Evolutionary conservation across 1,140 invertebrate genomes (phyloP), one percentile per base, ranked within the genome.

Genomic region (Lordiphosa clarofinis): DNA sequence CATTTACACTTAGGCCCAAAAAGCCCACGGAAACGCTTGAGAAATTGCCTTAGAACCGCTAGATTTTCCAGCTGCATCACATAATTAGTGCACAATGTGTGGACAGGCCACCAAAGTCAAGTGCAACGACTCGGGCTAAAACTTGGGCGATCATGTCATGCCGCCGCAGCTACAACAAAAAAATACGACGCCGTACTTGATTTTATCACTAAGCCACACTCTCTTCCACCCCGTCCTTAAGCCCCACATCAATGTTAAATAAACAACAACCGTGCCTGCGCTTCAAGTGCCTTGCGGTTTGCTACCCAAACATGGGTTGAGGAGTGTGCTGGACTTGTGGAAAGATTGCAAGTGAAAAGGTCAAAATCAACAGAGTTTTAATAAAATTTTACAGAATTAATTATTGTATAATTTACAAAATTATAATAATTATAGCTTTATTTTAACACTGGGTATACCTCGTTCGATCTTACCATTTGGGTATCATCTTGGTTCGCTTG

Each of bases 61-160:
- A 79, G 69, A 44, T 73, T 59, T 42, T 44, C 36, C 39, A 13
- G 47, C 40, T 59, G 57, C 53, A 57, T 24, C 67, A 81, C 76
- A 81, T 81, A 81, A 81, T 81, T 84, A 81, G 76, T 72, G 67
- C 76, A 76, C 76, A 76, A 82, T 82, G 76, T 82, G 76, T 76
- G 76, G 76, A 81, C 76, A 84, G 72, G 62, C 71, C 37, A 69
- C 35, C 13, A 47, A 37, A 68, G 53, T 67, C 64, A 68, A 68
- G 64, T 68, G 64, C 64, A 44, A 21, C 42, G 21, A 21, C 13
- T 46, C 28, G 11, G 43, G 43, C 43, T 19, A 13, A 49, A 33
- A 36, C 13, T 21, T 13, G 48, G 36, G 52, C 52, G 40, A 55
- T 55, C 53, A 40, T 52, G 49, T 52, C 33, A 38, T 39, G 38